These are phyloP conservation scores for Takifugu rubripes DNA, from an alignment of 2,797 vertebrate genomes.

Conservation along the genomic window DNA sequence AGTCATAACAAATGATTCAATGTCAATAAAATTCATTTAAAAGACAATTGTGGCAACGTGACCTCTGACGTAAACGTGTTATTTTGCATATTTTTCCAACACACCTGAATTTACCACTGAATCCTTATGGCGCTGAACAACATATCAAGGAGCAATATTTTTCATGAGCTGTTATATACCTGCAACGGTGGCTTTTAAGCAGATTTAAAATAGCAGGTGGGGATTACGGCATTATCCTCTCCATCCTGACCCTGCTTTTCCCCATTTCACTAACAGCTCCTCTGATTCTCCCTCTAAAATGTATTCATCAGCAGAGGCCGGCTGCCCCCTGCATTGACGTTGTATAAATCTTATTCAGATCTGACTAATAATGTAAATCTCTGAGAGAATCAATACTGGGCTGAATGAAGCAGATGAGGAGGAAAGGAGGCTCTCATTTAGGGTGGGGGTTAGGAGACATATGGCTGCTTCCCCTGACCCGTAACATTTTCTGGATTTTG, in stretches of 20 bases:
- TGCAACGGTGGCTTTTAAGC: conserved; percentile 14
- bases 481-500: conserved; percentile 36
- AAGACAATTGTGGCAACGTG: not conserved
- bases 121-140: not conserved
- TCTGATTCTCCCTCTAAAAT: conserved; percentile 18
- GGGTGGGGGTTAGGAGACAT: conserved; percentile 31
- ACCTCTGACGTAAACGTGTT: not conserved
- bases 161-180: conserved; percentile 10
- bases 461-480: conserved; percentile 41
- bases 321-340: conserved; percentile 4
- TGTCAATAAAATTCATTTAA: no score
- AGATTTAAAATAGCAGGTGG: conserved; percentile 43
- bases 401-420: conserved; percentile 26
- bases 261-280: conserved; percentile 23
- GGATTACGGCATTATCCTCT: conserved; percentile 45
- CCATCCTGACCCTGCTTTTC: conserved; percentile 26
- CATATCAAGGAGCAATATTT: conserved; percentile 9
- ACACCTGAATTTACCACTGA: not conserved
- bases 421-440: conserved; percentile 2
- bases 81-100: not conserved
- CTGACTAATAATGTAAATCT: conserved; percentile 43
- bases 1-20: not conserved
- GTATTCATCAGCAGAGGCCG: conserved; percentile 40
- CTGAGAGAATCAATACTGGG: conserved; percentile 39
- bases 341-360: conserved; percentile 34